Evolutionary conservation across 2,797 vertebrate species (phyloP), one percentile per base, ranked within the genome.

Genomic region (Geotria australis): DNA sequence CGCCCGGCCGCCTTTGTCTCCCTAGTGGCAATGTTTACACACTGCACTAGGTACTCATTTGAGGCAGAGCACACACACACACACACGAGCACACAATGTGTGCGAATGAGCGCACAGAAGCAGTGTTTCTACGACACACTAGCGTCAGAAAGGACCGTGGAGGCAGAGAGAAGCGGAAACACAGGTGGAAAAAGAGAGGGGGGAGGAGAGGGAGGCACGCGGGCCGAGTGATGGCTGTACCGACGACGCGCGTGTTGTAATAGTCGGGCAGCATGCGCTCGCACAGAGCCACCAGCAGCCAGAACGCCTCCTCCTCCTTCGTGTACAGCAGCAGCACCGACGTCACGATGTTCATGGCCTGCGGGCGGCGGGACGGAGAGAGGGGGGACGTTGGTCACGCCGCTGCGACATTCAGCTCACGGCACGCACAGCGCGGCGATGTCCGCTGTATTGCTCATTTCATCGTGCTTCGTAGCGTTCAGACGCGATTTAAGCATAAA

Each of bases 281-380:
- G 48, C 89, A 98, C 9, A 98, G 73, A 7, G 86, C 81, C 67
- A 94, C 85, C 58, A 96, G 69, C 62, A 96, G 77, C 89, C 89
- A 96, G 71, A 96, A 96, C 47, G 89, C 83, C 62, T 89, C 77
- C n/a, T 96, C 89, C 66, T 96, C 89, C 0, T 76, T 85, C 63
- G 80, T 82, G 58, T 91, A 96, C 2, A 96, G 74, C 66, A 96
- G 62, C 57, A 96, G 69, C 13, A 96, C 89, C 0, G 89, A 98
- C 0, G 89, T 93, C 53, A 98, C 88, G 1, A 96, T 96, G 71
- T 96, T 96, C 89, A 96, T 95, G 2, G 89, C 89, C 89, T 96
- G 61, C 0, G 2, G 62, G 47, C 11, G 45, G 8, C 15, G 3
- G 10, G 14, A 12, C 7, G 10, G n/a, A 10, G 24, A 38, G 24